These are phyloP conservation scores for Anarhynchus alexandrinus DNA, from an alignment of 2,113 vertebrate species.

Conservation along the genomic window DNA sequence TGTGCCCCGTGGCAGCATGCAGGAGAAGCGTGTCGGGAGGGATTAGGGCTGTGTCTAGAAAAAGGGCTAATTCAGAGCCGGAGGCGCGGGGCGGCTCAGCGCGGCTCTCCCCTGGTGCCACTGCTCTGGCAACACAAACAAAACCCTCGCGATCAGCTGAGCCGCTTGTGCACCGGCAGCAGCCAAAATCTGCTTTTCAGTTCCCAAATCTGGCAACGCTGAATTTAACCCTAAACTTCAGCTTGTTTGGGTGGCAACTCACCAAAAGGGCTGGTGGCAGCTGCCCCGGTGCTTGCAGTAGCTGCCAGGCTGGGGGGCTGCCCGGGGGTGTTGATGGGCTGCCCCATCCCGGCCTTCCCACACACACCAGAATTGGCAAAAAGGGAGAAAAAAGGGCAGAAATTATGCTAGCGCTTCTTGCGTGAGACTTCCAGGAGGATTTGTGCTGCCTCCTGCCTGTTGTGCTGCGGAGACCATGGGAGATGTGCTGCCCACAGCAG, in stretches of 20 bases:
- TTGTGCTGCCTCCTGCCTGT: background rate
- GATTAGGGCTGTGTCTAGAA: background rate
- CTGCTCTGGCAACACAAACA: background rate
- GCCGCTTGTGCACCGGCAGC: background rate
- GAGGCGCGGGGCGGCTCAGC: background rate
- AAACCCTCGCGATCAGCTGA: background rate
- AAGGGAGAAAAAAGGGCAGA: background rate
- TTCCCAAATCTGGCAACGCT: background rate
- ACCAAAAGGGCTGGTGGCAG: background rate
- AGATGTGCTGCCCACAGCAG: background rate
- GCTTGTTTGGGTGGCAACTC: background rate
- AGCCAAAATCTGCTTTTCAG: background rate
- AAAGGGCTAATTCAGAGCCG: background rate
- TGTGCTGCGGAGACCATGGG: fast-evolving
- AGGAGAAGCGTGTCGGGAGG: background rate
- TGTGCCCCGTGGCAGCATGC: background rate
- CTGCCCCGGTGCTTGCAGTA: fast-evolving
- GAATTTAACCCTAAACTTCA: background rate
- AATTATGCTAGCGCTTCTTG: fast-evolving
- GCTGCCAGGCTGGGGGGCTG: background rate
- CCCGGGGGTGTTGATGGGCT: fast-evolving
- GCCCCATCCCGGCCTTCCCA: background rate
- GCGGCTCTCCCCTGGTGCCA: background rate
- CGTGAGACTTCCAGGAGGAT: background rate
- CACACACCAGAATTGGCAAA: fast-evolving